phyloP scores from a whole-genome alignment of 2,888 invertebrate genomes.

The Diloba caeruleocephala region DNA sequence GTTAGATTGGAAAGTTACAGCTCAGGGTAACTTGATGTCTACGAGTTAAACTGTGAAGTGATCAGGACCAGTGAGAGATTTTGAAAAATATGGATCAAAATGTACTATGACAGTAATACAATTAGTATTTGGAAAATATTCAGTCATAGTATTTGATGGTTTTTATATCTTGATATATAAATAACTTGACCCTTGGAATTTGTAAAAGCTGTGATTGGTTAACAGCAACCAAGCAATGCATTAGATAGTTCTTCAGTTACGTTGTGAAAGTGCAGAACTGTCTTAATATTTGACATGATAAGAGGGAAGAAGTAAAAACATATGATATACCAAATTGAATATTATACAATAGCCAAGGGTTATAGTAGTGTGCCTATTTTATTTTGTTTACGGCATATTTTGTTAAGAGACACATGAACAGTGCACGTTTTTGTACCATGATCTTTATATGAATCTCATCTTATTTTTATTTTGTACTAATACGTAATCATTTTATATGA shows the following conservation, averaged over 20 bases:
- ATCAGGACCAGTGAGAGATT: constrained; percentile 58
- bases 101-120: constrained; percentile 34
- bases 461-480: constrained; percentile 58
- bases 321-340: too few relatives aligned
- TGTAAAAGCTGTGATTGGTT: constrained; percentile 4
- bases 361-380: constrained; percentile 6
- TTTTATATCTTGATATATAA: constrained; percentile 25
- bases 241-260: neutral
- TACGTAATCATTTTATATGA: constrained; percentile 40
- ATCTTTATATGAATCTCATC: constrained; percentile 71
- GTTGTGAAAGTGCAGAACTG: too few relatives aligned
- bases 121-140: constrained; percentile 55
- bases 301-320: too few relatives aligned
- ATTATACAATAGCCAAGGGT: constrained; percentile 11
- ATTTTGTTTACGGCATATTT: constrained; percentile 11
- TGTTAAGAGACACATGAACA: constrained; percentile 35
- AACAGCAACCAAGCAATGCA: constrained; percentile 14
- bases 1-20: constrained; percentile 60
- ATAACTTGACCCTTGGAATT: constrained; percentile 23
- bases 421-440: constrained; percentile 38
- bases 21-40: constrained; percentile 65
- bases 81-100: constrained; percentile 23
- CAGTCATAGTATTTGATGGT: constrained; percentile 46
- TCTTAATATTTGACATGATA: too few relatives aligned
- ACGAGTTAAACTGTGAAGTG: constrained; percentile 43